These are phyloP conservation scores for Cosmia trapezina DNA, from an alignment of 2,888 invertebrate genomes.

Conservation along the genomic window DNA sequence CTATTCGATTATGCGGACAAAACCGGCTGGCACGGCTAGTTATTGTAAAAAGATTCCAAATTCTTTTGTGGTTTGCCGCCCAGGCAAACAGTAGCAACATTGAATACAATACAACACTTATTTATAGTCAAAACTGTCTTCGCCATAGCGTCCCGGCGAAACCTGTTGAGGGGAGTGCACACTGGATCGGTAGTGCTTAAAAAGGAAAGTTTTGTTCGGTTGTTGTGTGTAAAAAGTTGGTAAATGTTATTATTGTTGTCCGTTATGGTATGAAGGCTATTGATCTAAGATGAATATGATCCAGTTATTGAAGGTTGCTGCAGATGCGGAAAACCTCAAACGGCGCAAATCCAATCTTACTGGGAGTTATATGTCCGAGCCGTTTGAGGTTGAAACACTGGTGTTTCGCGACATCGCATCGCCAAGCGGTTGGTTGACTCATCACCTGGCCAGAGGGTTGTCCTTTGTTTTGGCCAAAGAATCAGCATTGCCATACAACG, in stretches of 20 bases:
- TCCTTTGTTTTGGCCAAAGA: no score
- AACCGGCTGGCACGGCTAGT: constrained; percentile 71
- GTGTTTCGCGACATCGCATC: no score
- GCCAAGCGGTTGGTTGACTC: no score
- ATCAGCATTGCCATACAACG: no score
- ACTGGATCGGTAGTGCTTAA: constrained; percentile 50
- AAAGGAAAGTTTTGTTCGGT: constrained; percentile 31
- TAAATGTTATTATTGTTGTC: constrained; percentile 15
- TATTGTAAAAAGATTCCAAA: constrained; percentile 84
- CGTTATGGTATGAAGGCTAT: neutral
- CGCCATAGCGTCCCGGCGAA: constrained; percentile 86
- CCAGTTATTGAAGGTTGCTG: neutral
- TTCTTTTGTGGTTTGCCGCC: constrained; percentile 88
- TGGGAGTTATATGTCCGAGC: no score
- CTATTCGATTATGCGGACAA: constrained; percentile 63
- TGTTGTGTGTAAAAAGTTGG: neutral
- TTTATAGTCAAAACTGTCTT: constrained; percentile 90
- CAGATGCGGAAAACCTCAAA: no score
- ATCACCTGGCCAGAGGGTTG: no score
- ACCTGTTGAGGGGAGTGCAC: constrained; percentile 68
- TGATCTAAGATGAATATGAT: neutral
- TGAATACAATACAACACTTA: constrained; percentile 90
- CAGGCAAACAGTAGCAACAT: constrained; percentile 85
- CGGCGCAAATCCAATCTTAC: no score
- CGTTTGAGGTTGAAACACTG: no score